These are phyloP conservation scores for Coenonympha arcania DNA, from an alignment of 2,888 invertebrate genomes.

Conservation along the genomic window DNA sequence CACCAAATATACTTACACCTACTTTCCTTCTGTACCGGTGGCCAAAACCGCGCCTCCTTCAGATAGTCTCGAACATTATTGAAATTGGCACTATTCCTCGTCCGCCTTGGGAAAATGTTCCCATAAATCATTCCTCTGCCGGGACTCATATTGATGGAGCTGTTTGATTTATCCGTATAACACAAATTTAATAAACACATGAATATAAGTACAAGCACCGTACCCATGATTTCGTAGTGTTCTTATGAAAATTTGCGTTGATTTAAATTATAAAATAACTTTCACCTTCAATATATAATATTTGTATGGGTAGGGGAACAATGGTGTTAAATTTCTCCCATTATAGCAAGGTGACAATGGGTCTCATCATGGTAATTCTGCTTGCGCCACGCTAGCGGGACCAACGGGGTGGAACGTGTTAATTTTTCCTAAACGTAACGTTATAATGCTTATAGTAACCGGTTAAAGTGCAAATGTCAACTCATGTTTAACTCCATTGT, in stretches of 20 bases:
- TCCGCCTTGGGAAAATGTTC: constrained; percentile 34
- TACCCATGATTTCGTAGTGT: constrained; percentile 24
- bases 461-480: constrained; percentile 12
- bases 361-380: constrained; percentile 41
- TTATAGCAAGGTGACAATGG: constrained; percentile 45
- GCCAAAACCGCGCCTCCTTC: constrained; percentile 49
- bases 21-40: constrained; percentile 52
- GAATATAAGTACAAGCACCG: constrained; percentile 22
- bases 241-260: constrained; percentile 3
- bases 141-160: constrained; percentile 17
- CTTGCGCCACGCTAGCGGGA: constrained; percentile 35
- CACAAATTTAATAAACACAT: constrained; percentile 33
- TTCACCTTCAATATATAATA: constrained; percentile 42
- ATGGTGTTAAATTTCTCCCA: constrained; percentile 42
- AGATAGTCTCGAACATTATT: constrained; percentile 30
- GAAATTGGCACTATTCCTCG: constrained; percentile 26
- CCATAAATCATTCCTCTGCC: constrained; percentile 31
- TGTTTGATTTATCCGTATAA: constrained; percentile 31
- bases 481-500: constrained; percentile 2
- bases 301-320: constrained; percentile 43
- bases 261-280: constrained; percentile 32
- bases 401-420: constrained; percentile 36
- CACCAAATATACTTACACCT: constrained; percentile 47
- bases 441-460: constrained; percentile 12
- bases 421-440: constrained; percentile 20